Conservation (phyloP, 2,888 invertebrate species). For the Tetranychus piercei region DNA sequence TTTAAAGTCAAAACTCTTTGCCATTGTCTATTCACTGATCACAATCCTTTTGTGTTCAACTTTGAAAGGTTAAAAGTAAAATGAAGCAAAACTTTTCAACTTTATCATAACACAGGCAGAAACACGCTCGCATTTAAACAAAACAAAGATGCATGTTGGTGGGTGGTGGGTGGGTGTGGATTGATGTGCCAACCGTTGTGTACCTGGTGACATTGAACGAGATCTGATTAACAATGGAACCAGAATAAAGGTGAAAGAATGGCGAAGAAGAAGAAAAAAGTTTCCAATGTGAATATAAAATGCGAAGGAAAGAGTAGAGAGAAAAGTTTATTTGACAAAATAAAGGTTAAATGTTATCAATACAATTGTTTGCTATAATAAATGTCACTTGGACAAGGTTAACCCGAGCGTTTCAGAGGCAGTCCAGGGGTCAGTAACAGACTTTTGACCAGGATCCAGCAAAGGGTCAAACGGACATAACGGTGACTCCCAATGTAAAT, state of each 20-base stretch:
- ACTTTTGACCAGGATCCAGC: neutral
- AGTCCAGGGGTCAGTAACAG: neutral
- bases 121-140: neutral
- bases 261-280: neutral
- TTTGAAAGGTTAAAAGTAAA: too few species aligned
- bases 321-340: too few species aligned
- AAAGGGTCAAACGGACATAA: neutral
- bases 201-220: too few species aligned
- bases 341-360: neutral
- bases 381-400: neutral
- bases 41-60: neutral
- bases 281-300: neutral
- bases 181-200: neutral
- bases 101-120: neutral
- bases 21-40: neutral
- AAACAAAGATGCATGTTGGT: neutral
- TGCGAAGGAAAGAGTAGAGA: too few species aligned
- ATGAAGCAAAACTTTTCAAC: too few species aligned
- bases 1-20: neutral
- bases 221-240: neutral
- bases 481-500: neutral
- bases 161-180: slow-evolving; percentile 1
- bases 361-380: neutral
- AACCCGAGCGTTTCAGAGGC: neutral
- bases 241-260: neutral